Percentiles rank a stretch among this genome's conserved stretches.
Evolutionary conservation across 2,888 invertebrate species (phyloP).

Genomic region (Girardia tigrina): DNA sequence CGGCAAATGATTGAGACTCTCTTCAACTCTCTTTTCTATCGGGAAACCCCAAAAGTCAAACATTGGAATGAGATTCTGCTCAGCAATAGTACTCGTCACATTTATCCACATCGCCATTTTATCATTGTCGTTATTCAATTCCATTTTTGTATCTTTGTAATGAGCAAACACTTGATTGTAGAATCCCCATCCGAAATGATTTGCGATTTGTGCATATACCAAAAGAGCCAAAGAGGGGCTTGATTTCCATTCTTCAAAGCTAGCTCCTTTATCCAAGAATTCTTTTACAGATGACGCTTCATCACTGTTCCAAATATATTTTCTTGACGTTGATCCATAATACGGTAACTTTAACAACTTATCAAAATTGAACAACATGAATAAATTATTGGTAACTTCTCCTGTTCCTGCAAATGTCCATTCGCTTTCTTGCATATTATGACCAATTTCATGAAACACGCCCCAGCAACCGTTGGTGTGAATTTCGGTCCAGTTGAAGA

Average conservation of each 20-base stretch:
- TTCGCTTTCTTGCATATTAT: constrained; percentile 39
- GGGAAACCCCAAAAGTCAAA: constrained; percentile 40
- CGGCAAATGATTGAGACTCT: neutral
- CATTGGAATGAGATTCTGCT: constrained; percentile 38
- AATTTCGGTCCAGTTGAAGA: constrained; percentile 34
- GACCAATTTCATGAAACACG: constrained; percentile 40
- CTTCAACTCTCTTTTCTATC: constrained; percentile 18
- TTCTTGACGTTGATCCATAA: neutral
- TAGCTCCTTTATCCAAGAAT: constrained; percentile 38
- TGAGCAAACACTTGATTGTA: constrained; percentile 39
- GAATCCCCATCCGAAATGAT: constrained; percentile 39
- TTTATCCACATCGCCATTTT: constrained; percentile 39
- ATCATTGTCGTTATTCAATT: constrained; percentile 38
- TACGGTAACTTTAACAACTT: constrained; percentile 6
- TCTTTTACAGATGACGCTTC: constrained; percentile 19
- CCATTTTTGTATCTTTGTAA: constrained; percentile 36
- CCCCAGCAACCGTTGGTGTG: constrained; percentile 39
- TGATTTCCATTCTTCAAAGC: constrained; percentile 38
- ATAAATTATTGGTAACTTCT: constrained; percentile 40
- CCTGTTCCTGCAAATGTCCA: constrained; percentile 40
- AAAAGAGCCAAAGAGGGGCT: constrained; percentile 38
- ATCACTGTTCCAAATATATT: neutral
- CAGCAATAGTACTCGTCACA: constrained; percentile 38
- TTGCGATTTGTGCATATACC: constrained; percentile 39
- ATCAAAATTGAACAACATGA: constrained; percentile 37